Evolutionary conservation across 2,888 invertebrate genomes (phyloP), one percentile per base, ranked within the genome.

Genomic region (Opisthograptis luteolata): DNA sequence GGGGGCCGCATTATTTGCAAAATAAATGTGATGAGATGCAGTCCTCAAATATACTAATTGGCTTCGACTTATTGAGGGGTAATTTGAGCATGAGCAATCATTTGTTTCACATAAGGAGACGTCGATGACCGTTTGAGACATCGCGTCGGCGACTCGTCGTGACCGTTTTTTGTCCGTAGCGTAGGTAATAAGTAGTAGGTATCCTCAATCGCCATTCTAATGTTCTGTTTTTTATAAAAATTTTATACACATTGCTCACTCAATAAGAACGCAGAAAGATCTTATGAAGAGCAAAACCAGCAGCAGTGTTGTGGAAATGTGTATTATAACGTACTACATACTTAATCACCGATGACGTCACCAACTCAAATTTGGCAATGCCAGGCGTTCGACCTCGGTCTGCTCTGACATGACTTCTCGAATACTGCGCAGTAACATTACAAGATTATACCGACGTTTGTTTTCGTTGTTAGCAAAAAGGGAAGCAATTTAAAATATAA

Each of bases 311-410:
- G n/a, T n/a, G n/a, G n/a, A n/a, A n/a, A n/a, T n/a, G n/a, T n/a
- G n/a, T n/a, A n/a, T n/a, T n/a, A n/a, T n/a, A n/a, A n/a, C n/a
- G n/a, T n/a, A n/a, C n/a, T n/a, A n/a, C n/a, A 27, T 17, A 17
- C 2, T 3, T 17, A 17, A 17, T 17, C 17, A 17, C 17, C 5
- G 17, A 42, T 62, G 61, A 63, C 54, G 63, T 58, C 54, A 55
- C 50, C 36, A 50, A 49, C 69, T 71, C 75, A 78, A 82, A 83
- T 87, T 88, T 81, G 87, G 87, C 86, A 83, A 82, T 80, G 84
- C 61, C 67, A 74, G 84, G 79, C 77, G 68, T 64, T 75, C 81
- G 87, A 87, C 87, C 87, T 87, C 87, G 60, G 68, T 74, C 54
- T 50, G 55, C 57, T 63, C 64, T 62, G 56, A 60, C 64, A 39